Percentiles rank a stretch among this genome's conserved stretches.
Evolutionary conservation across 30 jellyfish, hydroid and myxozoan genomes (phyloP).

Genomic region (Aurelia aurita complex sp. Pacific): DNA sequence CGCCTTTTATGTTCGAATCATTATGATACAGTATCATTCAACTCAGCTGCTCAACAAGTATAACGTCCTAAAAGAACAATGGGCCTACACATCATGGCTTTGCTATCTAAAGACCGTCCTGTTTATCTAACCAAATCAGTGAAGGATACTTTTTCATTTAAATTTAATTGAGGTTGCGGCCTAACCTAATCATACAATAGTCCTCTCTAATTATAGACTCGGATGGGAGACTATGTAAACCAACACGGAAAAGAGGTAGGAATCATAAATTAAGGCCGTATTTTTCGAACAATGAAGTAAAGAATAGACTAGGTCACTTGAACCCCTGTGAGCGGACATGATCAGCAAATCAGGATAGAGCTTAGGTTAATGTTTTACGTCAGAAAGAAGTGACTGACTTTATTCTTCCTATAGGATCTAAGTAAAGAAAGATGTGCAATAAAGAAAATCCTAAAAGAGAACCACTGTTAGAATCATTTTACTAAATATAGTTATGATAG

Average conservation of each 20-base stretch:
- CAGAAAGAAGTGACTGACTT: constrained; percentile 17
- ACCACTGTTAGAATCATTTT: too few species aligned
- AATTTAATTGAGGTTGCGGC: constrained; percentile 23
- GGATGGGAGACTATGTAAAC: constrained; percentile 2
- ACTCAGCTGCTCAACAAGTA: too few species aligned
- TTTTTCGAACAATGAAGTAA: neutral
- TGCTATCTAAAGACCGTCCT: too few species aligned
- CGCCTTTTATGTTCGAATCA: too few species aligned
- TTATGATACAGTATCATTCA: too few species aligned
- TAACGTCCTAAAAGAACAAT: too few species aligned
- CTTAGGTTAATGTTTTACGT: neutral
- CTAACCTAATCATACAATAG: neutral
- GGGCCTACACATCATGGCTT: too few species aligned
- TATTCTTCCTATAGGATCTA: neutral
- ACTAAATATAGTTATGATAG: too few species aligned
- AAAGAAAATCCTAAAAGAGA: too few species aligned
- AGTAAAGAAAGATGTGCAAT: too few species aligned
- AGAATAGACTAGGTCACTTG: neutral
- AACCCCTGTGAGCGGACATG: constrained; percentile 23
- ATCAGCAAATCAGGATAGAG: constrained; percentile 15
- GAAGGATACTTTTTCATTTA: neutral
- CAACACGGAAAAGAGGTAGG: constrained; percentile 43
- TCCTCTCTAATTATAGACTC: neutral
- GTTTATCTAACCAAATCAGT: neutral
- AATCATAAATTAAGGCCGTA: neutral